These are phyloP conservation scores for Deroplatys truncata DNA, from an alignment of 2,888 invertebrate genomes.

Conservation along the genomic window DNA sequence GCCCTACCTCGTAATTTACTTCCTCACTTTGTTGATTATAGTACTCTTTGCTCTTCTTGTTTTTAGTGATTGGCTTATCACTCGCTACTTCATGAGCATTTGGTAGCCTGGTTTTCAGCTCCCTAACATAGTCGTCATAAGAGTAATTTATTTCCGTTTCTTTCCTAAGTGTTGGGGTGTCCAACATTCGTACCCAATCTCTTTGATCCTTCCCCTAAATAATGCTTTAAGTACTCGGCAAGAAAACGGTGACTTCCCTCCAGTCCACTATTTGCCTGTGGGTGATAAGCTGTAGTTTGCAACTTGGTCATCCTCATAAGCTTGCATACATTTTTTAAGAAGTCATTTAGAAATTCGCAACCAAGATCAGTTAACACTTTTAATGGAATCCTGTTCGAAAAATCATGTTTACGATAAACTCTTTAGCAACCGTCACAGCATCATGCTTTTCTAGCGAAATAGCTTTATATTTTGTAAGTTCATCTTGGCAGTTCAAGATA, in stretches of 20 bases:
- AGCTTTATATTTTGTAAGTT: neutral
- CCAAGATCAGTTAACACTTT: neutral
- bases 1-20: too few relatives aligned
- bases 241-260: neutral
- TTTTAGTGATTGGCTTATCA: neutral
- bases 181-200: neutral
- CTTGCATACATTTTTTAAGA: neutral
- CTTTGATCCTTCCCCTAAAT: neutral
- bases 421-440: neutral
- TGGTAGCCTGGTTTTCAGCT: neutral
- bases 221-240: neutral
- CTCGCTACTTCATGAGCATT: neutral
- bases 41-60: neutral
- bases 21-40: neutral
- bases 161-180: neutral
- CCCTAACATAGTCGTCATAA: neutral
- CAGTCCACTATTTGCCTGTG: neutral
- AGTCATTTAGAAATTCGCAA: neutral
- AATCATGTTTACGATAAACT: neutral
- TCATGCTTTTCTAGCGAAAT: neutral
- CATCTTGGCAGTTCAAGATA: neutral
- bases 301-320: conserved; percentile 10
- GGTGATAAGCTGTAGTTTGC: neutral
- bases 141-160: neutral
- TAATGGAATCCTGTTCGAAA: neutral